Evolutionary conservation across 2,888 invertebrate species (phyloP), one percentile per base, ranked within the genome.

Genomic region (Chrysolina haemoptera): DNA sequence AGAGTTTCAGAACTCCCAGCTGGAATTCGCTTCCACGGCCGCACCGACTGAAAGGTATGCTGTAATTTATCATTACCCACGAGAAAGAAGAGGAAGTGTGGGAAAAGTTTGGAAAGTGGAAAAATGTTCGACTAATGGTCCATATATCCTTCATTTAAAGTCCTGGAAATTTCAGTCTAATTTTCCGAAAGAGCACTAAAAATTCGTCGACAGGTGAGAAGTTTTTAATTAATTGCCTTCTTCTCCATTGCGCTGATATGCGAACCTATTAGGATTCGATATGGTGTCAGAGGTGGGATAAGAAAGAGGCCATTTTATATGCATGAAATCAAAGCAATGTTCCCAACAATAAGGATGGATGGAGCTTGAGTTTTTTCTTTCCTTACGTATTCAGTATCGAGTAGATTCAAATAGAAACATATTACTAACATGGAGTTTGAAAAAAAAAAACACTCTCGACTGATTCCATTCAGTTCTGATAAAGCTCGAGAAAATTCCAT

Each of bases 51-150:
- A 82, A 82, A 81, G 82, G 82, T 83, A 78, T 77, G 79, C 81
- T 70, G 81, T 83, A 84, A 84, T 84, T 84, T 82, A 84, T 84
- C 83, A 84, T 81, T 81, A 80, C 76, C 68, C 70, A 67, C 62
- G 74, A 70, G 79, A 80, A 81, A 81, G 78, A 78, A 78, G 78
- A 75, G 79, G 80, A 81, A 83, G 79, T 79, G 78, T 73, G 62
- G 48, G 76, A 77, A 79, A 82, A 81, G 76, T 81, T 82, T 80
- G 63, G 75, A 78, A n/a, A 75, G 78, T 76, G 79, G 77, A 80
- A 81, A 82, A 82, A 79, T 76, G 79, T 76, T 77, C 76, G 78
- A 79, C 79, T 83, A 83, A 83, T 82, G 82, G 81, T 78, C 81
- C 79, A 79, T 79, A 77, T 77, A 81, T 82, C 81, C 80, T 79